Evolutionary conservation across 2,797 vertebrate species (phyloP), one percentile per base, ranked within the genome.

Genomic region (Xiphophorus birchmanni): DNA sequence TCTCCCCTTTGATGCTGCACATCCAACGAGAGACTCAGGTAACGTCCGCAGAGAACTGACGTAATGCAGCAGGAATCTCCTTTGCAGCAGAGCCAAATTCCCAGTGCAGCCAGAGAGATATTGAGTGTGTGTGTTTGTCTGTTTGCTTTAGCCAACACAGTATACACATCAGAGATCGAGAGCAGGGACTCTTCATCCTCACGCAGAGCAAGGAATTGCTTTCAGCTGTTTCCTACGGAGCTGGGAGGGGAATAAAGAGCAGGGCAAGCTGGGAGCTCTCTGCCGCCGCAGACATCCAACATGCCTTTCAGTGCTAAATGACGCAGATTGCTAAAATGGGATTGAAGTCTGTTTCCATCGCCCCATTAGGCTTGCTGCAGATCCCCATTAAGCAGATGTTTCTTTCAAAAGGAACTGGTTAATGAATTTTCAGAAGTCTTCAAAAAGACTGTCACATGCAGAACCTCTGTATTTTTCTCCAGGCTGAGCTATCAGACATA

Each of bases 41-140:
- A 92, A 85, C 48, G 80, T 87, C 91, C 87, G 85, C 86, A 89
- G 91, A 87, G 86, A 91, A 80, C 86, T 80, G 92, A 95, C 90
- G 93, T 95, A 94, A 95, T 95, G 93, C 93, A 79, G 76, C 82
- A 92, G 92, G 95, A 96, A 95, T 96, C 92, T 94, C 92, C 87
- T 75, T 89, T 83, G 79, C 90, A 84, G 84, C 86, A 86, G 79
- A 92, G 90, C 89, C 86, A 90, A 88, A 90, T 83, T 90, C 90
- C 83, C 89, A 75, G 85, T 88, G 87, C 90, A 91, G 90, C 92
- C 91, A 86, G 80, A 67, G 79, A 84, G 80, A 86, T 89, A 82
- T 17, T 71, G 79, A 54, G 21, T 79, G 60, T 82, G 37, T 47
- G 9, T 79, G 32, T 63, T 74, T 77, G 81, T 85, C 79, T 60